Evolutionary conservation across 2,888 invertebrate genomes (phyloP), one percentile per base, ranked within the genome.

Genomic region (Sipunculus nudus): DNA sequence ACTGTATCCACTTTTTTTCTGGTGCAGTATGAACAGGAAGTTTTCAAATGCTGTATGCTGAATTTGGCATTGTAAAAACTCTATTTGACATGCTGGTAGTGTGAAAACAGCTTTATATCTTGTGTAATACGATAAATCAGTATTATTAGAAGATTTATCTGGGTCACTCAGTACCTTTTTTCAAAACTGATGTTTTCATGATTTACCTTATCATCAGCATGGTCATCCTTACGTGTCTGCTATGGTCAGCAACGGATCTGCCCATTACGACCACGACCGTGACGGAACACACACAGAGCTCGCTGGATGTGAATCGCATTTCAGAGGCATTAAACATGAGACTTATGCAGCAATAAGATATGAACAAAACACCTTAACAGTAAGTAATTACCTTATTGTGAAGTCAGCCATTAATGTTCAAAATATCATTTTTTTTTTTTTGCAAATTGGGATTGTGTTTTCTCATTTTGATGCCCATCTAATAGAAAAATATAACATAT

Each of bases 281-380:
- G 99, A 99, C 86, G 99, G 99, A 47, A 98, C 98, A 0, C 96
- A 96, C 83, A 98, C 98, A 0, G 94, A 97, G 84, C 84, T 99
- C 16, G 92, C 96, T 19, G 99, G 99, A 28, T 99, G 99, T 85
- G 96, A 97, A 84, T 93, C 94, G 8, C 94, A 95, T 80, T 93
- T 99, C 83, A 88, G 99, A 54, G 97, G 97, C 86, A 81, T 89
- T 53, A 91, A 94, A 62, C 89, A 92, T 75, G 96, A 98, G 77
- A 94, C 97, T 0, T 92, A 92, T 79, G 77, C 98, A 45, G 90
- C 94, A 43, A 91, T 99, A 60, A 88, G 93, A 73, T 99, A 98
- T 80, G 93, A 93, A 84, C 91, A 91, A 73, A 94, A 97, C 80
- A 89, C 90, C 1, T 86, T 99, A 21, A 92, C 92, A 72, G 93